Evolutionary conservation across 2,888 invertebrate species (phyloP).

Genomic region (Chironomus riparius): DNA sequence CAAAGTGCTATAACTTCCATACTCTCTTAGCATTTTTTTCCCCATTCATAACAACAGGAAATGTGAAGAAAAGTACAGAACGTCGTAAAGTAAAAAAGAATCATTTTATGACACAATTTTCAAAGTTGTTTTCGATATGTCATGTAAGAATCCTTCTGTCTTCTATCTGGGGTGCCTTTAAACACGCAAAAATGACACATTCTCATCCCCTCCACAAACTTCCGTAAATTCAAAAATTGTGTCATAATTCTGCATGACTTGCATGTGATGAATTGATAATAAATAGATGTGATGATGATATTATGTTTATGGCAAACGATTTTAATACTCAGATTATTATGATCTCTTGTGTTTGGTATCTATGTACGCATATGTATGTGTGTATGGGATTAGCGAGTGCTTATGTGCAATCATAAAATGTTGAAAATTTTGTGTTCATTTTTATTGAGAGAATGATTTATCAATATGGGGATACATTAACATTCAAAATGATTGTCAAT

Average conservation of each 20-base stretch:
- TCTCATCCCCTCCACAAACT: neutral
- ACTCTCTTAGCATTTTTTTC: neutral
- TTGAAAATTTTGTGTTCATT: no score
- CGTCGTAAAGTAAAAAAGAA: slow-evolving; percentile 4
- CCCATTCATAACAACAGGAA: neutral
- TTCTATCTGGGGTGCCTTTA: neutral
- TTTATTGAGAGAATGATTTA: no score
- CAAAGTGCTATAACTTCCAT: neutral
- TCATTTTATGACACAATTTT: neutral
- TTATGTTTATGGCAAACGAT: neutral
- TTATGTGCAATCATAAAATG: no score
- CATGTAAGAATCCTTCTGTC: neutral
- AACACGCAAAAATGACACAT: neutral
- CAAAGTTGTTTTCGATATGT: neutral
- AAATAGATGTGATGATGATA: neutral
- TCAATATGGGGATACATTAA: no score
- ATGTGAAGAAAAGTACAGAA: neutral
- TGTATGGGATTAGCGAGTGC: no score
- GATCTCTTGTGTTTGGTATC: neutral
- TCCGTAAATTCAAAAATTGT: neutral
- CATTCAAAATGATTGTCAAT: neutral
- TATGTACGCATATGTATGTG: no score
- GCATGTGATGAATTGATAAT: neutral
- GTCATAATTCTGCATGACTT: neutral
- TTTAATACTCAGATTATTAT: neutral